Base-by-base conservation (phyloP, 2,888 invertebrate species). In the Hydropsyche betteni region DNA sequence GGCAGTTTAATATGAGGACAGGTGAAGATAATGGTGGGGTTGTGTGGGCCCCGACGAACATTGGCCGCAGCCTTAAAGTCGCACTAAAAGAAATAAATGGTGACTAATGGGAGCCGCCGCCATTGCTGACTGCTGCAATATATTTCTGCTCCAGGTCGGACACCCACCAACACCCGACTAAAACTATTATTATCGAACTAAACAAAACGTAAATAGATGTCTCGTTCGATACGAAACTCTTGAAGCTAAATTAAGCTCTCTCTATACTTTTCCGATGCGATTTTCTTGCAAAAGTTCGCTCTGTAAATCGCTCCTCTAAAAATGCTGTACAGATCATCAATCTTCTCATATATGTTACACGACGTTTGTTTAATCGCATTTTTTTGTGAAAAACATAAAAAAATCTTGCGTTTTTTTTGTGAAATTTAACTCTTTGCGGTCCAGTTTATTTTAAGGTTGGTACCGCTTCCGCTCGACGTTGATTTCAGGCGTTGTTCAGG, bases 101-200 rank as follows among this genome's bases (percentile, higher is more conserved):
- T 79, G 76, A 79, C 77, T 76, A 77, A 79, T 76, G 77, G 77
- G 53, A 68, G 74, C 73, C 72, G 52, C 74, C 78, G 71, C 70
- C 68, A 77, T 68, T 72, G 75, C 77, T 73, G 76, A 77, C 74
- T 74, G 74, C 77, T 10, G 76, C 74, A 58, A 74, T 76, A 76
- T 76, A 76, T 74, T 69, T 74, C 69, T 12, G 12, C 64, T 16
- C 73, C 69, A 68, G 74, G 52, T 38, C 53, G 72, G 72, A 51
- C 58, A 58, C 61, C 61, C 61, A 6, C 24, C 33, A 14, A 33
- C 61, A 16, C 61, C 10, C 16, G 33, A 61, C 61, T 33, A 36
- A 64, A 64, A 24, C 24, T 64, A 64, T 64, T 64, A 64, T 64
- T 64, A 64, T 64, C 34, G 34, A 64, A 64, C 64, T 64, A 34